Evolutionary conservation across 1,140 invertebrate genomes (phyloP).

Genomic region (Harlomillsia oculata): DNA sequence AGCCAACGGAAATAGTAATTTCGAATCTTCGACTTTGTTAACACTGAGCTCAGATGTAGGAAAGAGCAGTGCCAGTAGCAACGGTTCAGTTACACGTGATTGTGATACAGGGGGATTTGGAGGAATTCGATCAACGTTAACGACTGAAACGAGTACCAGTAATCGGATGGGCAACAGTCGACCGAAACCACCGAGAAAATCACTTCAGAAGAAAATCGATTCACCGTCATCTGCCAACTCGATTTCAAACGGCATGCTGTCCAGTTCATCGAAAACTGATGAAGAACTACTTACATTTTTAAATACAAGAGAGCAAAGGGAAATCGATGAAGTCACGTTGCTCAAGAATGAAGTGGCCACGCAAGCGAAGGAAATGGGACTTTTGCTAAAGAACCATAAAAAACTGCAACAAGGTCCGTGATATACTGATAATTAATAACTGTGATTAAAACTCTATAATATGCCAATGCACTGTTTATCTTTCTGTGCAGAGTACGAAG

Average conservation of each 20-base stretch:
- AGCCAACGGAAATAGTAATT: too few relatives aligned
- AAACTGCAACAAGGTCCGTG: slow-evolving; percentile 26
- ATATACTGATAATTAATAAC: not conserved
- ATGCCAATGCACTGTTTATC: not conserved
- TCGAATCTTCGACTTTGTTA: too few relatives aligned
- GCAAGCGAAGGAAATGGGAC: slow-evolving; percentile 23
- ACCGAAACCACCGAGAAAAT: slow-evolving; percentile 7
- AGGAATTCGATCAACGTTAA: too few relatives aligned
- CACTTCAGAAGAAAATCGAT: not conserved
- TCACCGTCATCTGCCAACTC: not conserved
- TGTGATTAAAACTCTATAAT: not conserved
- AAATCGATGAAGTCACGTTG: slow-evolving; percentile 20
- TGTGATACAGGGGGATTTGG: too few relatives aligned
- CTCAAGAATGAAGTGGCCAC: slow-evolving; percentile 24
- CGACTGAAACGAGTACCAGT: not conserved
- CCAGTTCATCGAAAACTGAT: slow-evolving; percentile 2
- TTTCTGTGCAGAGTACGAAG: slow-evolving; percentile 20
- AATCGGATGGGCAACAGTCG: too few relatives aligned
- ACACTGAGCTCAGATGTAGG: too few relatives aligned
- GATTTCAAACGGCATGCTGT: not conserved
- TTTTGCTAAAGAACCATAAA: slow-evolving; percentile 28
- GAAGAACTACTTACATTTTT: slow-evolving; percentile 24
- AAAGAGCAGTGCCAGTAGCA: too few relatives aligned
- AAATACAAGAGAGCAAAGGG: slow-evolving; percentile 19
- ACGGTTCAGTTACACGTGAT: too few relatives aligned